Evolutionary conservation across 2,888 invertebrate genomes (phyloP).

Genomic region (Hypsopygia costalis): DNA sequence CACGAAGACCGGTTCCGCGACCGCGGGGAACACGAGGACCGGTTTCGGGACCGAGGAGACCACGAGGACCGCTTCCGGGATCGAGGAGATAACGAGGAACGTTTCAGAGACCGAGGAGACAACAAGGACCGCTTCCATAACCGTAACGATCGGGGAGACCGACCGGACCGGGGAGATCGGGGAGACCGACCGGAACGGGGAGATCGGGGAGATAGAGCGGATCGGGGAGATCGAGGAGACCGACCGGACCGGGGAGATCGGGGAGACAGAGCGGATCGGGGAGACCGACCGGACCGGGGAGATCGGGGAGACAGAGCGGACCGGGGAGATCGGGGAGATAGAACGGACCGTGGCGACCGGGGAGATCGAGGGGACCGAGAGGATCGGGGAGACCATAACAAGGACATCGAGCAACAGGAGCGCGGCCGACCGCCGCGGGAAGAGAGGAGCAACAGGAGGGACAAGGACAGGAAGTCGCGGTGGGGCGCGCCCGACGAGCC

Average conservation of each 20-base stretch:
- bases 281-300: background rate
- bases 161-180: constrained; percentile 23
- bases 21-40: background rate
- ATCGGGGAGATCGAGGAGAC: background rate
- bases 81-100: constrained; percentile 4
- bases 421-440: constrained; percentile 19
- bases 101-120: background rate
- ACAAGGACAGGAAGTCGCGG: constrained; percentile 65
- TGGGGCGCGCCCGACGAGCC: constrained; percentile 64
- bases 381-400: constrained; percentile 30
- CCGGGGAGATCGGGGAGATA: background rate
- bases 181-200: constrained; percentile 14
- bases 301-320: background rate
- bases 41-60: constrained; percentile 26
- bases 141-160: background rate
- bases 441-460: constrained; percentile 38
- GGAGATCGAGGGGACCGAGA: constrained; percentile 18
- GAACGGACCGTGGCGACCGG: background rate
- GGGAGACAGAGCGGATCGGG: constrained; percentile 16
- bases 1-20: constrained; percentile 2
- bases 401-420: constrained; percentile 6
- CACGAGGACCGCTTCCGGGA: constrained; percentile 25
- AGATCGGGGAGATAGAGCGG: background rate
- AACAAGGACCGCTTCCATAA: background rate
- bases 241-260: constrained; percentile 22